Evolutionary conservation across 2,888 invertebrate genomes (phyloP).

Genomic region (Paralinhomoeus sp.): DNA sequence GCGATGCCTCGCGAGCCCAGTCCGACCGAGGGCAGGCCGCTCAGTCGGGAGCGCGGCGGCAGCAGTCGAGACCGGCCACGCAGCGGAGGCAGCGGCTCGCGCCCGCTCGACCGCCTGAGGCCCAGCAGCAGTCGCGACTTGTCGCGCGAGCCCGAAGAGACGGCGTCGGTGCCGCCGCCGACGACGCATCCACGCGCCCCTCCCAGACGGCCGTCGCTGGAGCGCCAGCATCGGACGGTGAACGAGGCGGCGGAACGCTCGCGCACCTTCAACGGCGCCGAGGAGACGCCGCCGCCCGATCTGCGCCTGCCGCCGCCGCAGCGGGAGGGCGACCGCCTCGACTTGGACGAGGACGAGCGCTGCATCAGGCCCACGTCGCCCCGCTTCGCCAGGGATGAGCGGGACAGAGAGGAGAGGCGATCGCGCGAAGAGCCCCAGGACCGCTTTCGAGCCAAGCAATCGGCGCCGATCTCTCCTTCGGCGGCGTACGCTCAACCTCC

Average conservation of each 20-base stretch:
- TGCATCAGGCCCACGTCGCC: no score
- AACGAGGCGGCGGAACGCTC: constrained; percentile 7
- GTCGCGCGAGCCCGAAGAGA: background rate
- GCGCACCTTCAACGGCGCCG: constrained; percentile 1
- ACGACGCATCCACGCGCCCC: no score
- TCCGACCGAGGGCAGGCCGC: background rate
- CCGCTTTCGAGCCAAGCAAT: no score
- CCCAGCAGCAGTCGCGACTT: constrained; percentile 3
- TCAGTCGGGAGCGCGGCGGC: background rate
- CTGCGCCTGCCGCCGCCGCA: background rate
- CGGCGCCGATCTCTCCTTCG: no score
- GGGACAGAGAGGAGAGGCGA: no score
- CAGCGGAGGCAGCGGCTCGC: background rate
- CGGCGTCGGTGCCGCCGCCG: background rate
- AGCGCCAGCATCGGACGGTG: background rate
- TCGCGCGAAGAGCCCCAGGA: no score
- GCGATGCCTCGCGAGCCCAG: no score
- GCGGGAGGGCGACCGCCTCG: no score
- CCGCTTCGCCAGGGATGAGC: no score
- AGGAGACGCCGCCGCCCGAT: background rate
- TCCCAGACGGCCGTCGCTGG: background rate
- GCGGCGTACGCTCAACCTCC: no score
- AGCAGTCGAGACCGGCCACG: background rate
- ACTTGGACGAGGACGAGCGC: no score
- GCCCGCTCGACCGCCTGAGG: background rate